Base-by-base conservation (phyloP, 92 coral and sea anemone genomes). In the Parazoanthus swiftii region DNA sequence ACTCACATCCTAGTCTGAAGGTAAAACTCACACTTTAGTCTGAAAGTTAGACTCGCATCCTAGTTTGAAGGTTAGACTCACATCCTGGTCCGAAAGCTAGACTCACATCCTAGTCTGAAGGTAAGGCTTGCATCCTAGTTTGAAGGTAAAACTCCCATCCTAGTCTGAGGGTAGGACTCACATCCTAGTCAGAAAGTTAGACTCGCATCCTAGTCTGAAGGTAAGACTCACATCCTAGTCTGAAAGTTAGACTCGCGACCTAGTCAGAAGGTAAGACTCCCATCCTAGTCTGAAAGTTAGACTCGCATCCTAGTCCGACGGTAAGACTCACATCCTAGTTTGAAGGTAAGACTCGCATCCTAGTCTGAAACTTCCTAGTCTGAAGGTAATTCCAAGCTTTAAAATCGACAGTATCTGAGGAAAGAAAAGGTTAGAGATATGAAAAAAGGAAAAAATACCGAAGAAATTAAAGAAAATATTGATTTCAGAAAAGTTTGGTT, bases 241-340 rank as follows among this genome's bases (percentile, higher is more conserved):
- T 16, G 67, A 59, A 59, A n/a, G 67, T 59, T 15, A 59, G 9
- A 59, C 67, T 4, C 33, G 33, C 33, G 33, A 29, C 67, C 15
- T 33, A 71, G 43, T n/a, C 63, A 71, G 26, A 71, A 84, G 87
- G 87, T 84, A 84, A 1, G 38, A 68, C 10, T 29, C 33, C 33
- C 87, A 84, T 46, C 78, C 23, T 33, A 71, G 43, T n/a, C 63
- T 84, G 26, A 71, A 84, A 79, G 87, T 84, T 20, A 70, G 65
- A 21, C 79, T 84, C 18, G 29, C 87, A 84, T 46, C 78, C 23
- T 33, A 71, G 43, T n/a, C 63, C 71, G 26, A 71, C 71, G 87
- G 87, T 84, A 84, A 1, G 38, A 68, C 10, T 9, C 16, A n/a
- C n/a, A 58, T 58, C 66, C 3, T 14, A 58, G 66, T 18, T 21